phyloP scores from a whole-genome alignment of 37 sponge, comb jelly and placozoan species.

The Corticium candelabrum region DNA sequence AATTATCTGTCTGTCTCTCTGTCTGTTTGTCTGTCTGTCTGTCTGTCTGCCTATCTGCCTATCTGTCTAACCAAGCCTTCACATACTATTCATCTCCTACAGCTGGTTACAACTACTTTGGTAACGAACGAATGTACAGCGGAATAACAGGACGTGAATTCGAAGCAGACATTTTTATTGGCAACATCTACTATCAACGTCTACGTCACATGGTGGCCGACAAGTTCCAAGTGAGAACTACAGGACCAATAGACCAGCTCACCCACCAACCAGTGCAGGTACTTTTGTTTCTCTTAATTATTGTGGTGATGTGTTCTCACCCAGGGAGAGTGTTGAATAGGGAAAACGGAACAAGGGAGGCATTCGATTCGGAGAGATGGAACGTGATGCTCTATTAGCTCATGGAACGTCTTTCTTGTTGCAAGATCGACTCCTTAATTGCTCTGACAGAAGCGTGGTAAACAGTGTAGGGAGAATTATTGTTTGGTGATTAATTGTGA shows the following conservation, averaged over 20 bases:
- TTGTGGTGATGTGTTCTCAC: too few species aligned
- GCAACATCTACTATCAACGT: conserved; percentile 91
- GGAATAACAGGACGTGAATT: conserved; percentile 87
- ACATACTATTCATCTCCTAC: not conserved
- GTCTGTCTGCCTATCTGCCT: not conserved
- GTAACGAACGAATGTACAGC: conserved; percentile 89
- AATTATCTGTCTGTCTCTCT: too few species aligned
- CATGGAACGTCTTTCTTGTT: conserved; percentile 90
- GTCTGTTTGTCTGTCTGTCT: too few species aligned
- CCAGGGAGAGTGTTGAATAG: too few species aligned
- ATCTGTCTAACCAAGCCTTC: not conserved
- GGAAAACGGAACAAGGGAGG: conserved; percentile 76
- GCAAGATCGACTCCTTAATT: conserved; percentile 90
- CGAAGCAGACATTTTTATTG: conserved; percentile 93
- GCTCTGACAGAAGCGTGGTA: conserved; percentile 82
- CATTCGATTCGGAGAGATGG: conserved; percentile 89
- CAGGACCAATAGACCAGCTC: conserved; percentile 90
- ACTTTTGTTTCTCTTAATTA: too few species aligned
- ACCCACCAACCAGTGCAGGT: conserved; percentile 91
- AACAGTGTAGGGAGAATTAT: too few species aligned
- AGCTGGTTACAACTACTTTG: conserved; percentile 98
- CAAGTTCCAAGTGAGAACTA: conserved; percentile 96
- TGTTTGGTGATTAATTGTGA: too few species aligned
- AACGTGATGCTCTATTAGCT: conserved; percentile 80
- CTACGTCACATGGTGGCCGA: conserved; percentile 97